Percentiles rank a stretch among this genome's conserved stretches.
Conservation (phyloP, 2,113 vertebrate species). For the Chaetura pelagica region DNA sequence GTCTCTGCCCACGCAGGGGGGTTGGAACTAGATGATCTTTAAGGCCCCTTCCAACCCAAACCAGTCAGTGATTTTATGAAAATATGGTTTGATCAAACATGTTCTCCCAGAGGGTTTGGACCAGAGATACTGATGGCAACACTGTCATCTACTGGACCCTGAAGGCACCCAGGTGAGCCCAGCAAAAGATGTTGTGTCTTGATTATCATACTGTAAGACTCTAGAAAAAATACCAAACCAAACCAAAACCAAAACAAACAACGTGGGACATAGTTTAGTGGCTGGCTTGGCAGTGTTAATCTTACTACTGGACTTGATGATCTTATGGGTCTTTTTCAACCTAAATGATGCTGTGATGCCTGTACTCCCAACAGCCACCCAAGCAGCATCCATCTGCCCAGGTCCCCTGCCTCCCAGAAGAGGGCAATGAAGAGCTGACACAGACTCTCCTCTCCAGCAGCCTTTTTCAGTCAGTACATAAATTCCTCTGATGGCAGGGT, state of each 20-base stretch:
- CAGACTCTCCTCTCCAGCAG: not conserved
- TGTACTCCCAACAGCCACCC: not conserved
- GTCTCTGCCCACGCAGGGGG: too few species aligned
- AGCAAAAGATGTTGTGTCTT: not conserved
- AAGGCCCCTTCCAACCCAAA: too few species aligned
- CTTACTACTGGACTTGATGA: too few species aligned
- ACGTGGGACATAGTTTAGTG: too few species aligned
- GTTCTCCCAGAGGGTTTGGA: not conserved
- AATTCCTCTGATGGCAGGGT: not conserved
- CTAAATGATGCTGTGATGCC: too few species aligned
- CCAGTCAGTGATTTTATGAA: too few species aligned
- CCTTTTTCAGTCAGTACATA: fast-evolving
- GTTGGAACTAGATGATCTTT: too few species aligned
- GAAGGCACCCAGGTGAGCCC: not conserved
- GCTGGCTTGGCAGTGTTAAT: too few species aligned
- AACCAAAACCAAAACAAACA: too few species aligned
- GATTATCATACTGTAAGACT: not conserved
- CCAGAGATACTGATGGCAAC: not conserved
- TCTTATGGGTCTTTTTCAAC: too few species aligned
- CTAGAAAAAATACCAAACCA: not conserved
- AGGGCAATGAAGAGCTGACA: not conserved
- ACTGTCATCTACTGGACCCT: not conserved
- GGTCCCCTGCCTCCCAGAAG: not conserved
- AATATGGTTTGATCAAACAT: not conserved
- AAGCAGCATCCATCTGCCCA: not conserved